These are phyloP conservation scores for Troglohyphantes excavatus DNA, from an alignment of 2,888 invertebrate species.

Conservation along the genomic window DNA sequence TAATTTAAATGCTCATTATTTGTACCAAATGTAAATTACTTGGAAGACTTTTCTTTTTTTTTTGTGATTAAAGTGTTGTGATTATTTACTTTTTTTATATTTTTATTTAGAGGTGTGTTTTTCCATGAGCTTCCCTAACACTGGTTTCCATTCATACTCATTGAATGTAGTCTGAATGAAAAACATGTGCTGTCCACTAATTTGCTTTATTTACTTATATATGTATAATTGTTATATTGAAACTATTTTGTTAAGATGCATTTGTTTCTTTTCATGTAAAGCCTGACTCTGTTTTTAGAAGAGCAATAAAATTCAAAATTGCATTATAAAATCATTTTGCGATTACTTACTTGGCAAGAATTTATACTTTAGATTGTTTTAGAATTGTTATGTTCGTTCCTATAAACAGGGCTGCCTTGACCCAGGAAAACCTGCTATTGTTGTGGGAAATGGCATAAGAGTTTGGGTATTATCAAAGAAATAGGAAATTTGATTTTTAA, in stretches of 20 bases:
- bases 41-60: too few species aligned
- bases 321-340: neutral
- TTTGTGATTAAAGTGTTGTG: neutral
- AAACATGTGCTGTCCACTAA: neutral
- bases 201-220: slow-evolving; percentile 2
- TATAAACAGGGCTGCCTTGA: too few species aligned
- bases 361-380: too few species aligned
- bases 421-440: too few species aligned
- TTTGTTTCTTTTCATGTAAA: neutral
- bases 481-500: too few species aligned
- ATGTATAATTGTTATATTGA: neutral
- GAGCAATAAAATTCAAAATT: neutral
- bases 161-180: neutral
- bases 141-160: neutral
- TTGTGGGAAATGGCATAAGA: too few species aligned
- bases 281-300: neutral
- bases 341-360: too few species aligned
- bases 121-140: neutral
- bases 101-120: neutral
- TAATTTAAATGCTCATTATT: too few species aligned
- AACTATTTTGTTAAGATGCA: slow-evolving; percentile 1
- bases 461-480: too few species aligned
- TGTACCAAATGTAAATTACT: neutral
- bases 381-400: too few species aligned
- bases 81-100: neutral